Evolutionary conservation across 1,140 invertebrate species (phyloP).

Genomic region (Schmidtea mediterranea): DNA sequence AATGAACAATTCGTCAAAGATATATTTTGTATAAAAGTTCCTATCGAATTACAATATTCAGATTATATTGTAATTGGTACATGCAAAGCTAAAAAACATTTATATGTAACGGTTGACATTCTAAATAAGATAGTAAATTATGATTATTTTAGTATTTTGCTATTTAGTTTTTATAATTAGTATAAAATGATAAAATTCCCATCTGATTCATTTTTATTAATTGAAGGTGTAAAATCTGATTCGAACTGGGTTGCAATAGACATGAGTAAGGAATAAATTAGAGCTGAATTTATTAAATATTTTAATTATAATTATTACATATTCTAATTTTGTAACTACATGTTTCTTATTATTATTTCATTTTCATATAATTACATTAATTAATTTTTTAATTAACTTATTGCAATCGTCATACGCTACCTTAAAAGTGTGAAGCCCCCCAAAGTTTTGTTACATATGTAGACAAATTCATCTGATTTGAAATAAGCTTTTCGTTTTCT

Average conservation of each 20-base stretch:
- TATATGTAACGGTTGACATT: slow-evolving; percentile 43
- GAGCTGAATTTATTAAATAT: no score
- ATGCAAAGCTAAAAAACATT: slow-evolving; percentile 42
- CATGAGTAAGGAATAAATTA: slow-evolving; percentile 51
- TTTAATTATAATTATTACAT: no score
- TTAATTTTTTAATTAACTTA: no score
- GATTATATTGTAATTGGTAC: slow-evolving; percentile 51
- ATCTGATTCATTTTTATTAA: slow-evolving; percentile 39
- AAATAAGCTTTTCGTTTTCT: no score
- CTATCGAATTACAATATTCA: slow-evolving; percentile 44
- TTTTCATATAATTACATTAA: no score
- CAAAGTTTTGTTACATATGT: no score
- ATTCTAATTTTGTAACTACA: no score
- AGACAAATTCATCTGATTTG: no score
- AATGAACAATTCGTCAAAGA: slow-evolving; percentile 45
- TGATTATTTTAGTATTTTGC: background rate
- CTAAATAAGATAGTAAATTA: slow-evolving; percentile 39
- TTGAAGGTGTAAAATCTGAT: slow-evolving; percentile 42
- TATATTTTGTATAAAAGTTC: slow-evolving; percentile 49
- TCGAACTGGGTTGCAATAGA: slow-evolving; percentile 63
- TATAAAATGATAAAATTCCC: slow-evolving; percentile 25
- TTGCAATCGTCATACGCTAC: no score
- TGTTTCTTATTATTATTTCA: no score
- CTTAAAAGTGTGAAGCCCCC: no score
- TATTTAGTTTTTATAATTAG: slow-evolving; percentile 11